Evolutionary conservation across 2,888 invertebrate genomes (phyloP).

Genomic region (Brachypalpus laphriformis): DNA sequence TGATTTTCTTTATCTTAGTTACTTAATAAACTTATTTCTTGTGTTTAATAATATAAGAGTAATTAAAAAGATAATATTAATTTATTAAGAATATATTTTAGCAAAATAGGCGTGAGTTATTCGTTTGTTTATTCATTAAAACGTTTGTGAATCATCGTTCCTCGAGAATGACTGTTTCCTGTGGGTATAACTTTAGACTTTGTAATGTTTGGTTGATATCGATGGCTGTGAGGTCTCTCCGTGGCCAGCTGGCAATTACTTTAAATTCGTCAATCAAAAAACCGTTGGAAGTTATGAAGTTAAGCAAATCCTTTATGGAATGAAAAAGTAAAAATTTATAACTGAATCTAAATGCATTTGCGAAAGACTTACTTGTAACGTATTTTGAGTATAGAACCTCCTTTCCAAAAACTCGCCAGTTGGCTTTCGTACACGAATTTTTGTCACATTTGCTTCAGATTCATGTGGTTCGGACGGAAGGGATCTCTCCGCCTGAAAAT

Average conservation of each 20-base stretch:
- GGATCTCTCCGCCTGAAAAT: conserved; percentile 84
- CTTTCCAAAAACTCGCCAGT: conserved; percentile 90
- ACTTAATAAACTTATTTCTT: conserved; percentile 64
- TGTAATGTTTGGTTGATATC: conserved; percentile 90
- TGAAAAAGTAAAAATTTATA: conserved; percentile 13
- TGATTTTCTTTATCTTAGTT: conserved; percentile 63
- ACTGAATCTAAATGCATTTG: background rate
- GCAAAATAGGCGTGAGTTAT: conserved; percentile 74
- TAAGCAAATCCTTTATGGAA: conserved; percentile 89
- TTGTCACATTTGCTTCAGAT: conserved; percentile 85
- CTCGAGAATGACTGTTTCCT: conserved; percentile 97
- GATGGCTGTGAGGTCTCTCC: conserved; percentile 95
- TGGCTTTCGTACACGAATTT: conserved; percentile 92
- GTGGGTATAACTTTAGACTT: conserved; percentile 93
- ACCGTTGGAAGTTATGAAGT: conserved; percentile 94
- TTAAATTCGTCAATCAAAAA: conserved; percentile 94
- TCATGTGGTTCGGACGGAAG: conserved; percentile 89
- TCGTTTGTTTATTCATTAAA: conserved; percentile 46
- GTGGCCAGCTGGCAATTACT: conserved; percentile 96
- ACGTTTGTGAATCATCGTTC: conserved; percentile 88
- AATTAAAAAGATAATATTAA: conserved; percentile 73
- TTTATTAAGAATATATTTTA: conserved; percentile 73
- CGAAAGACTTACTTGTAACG: conserved; percentile 84
- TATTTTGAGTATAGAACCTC: conserved; percentile 85
- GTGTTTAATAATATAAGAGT: conserved; percentile 66